phyloP scores from a whole-genome alignment of 1,140 invertebrate genomes.

The Drosophila cardini region DNA sequence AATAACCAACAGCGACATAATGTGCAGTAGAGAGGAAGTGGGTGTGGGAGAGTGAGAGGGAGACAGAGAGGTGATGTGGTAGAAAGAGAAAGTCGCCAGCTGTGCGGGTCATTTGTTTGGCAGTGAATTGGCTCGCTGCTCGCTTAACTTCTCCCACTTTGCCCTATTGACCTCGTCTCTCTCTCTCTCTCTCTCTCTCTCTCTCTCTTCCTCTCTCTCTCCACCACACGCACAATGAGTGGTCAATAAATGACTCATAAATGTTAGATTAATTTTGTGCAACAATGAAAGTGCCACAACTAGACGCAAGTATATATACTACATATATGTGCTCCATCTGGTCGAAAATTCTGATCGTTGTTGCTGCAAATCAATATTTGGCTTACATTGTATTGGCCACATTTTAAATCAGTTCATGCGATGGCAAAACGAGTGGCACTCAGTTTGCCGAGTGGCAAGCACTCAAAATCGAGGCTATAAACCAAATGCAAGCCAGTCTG shows the following conservation, averaged over 20 bases:
- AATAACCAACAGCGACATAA: slow-evolving; percentile 54
- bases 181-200: no score
- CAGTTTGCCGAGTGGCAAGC: slow-evolving; percentile 36
- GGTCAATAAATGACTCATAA: slow-evolving; percentile 73
- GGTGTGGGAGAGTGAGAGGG: no score
- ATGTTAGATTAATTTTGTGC: slow-evolving; percentile 72
- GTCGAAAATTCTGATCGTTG: slow-evolving; percentile 17
- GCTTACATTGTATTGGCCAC: slow-evolving; percentile 48
- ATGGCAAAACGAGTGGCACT: slow-evolving; percentile 22
- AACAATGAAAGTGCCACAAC: slow-evolving; percentile 42
- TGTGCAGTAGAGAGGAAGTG: slow-evolving; percentile 29
- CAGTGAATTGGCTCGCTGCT: slow-evolving; percentile 24
- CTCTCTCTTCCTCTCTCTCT: no score
- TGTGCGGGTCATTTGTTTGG: slow-evolving; percentile 69
- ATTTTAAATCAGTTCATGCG: slow-evolving; percentile 35
- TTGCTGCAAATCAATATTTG: slow-evolving; percentile 72
- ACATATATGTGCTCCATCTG: slow-evolving; percentile 20
- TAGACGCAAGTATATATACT: slow-evolving; percentile 14
- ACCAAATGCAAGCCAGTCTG: neutral
- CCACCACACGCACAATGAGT: slow-evolving; percentile 53
- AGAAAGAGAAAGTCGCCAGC: slow-evolving; percentile 48
- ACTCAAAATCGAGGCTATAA: slow-evolving; percentile 58
- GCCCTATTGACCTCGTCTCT: neutral
- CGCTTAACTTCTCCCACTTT: neutral
- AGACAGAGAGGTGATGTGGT: neutral